A percentile compares a stretch with the other conserved stretches of the same genome.
These are phyloP conservation scores for Temnothorax unifasciatus DNA, from an alignment of 2,888 invertebrate species.

Conservation along the genomic window DNA sequence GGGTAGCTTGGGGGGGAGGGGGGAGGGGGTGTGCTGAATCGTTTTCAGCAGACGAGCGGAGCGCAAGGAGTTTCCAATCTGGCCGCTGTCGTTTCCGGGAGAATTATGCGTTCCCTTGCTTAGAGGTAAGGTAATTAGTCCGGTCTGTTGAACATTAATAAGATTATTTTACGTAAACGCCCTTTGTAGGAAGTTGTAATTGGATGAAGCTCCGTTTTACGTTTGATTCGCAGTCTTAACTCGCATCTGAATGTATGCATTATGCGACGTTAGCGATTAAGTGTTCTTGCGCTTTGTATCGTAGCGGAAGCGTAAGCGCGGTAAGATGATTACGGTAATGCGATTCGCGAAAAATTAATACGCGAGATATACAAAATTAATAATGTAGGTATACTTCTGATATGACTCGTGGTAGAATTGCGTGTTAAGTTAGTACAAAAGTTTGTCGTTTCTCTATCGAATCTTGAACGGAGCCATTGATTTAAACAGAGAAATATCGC, in stretches of 20 bases:
- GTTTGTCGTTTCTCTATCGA: neutral
- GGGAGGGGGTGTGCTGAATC: conserved; percentile 48
- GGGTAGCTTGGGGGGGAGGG: neutral
- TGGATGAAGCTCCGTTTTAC: conserved; percentile 49
- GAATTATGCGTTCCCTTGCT: conserved; percentile 66
- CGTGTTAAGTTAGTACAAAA: neutral
- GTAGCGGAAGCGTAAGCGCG: neutral
- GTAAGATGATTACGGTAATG: conserved; percentile 11
- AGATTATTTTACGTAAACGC: conserved; percentile 67
- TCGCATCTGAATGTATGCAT: conserved; percentile 33
- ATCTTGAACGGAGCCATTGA: neutral
- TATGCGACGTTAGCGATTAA: conserved; percentile 41
- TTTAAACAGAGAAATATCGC: neutral
- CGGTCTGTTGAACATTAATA: conserved; percentile 59
- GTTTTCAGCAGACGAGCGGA: conserved; percentile 49
- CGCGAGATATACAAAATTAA: neutral
- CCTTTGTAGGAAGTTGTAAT: conserved; percentile 58
- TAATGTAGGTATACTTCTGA: neutral
- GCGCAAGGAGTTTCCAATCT: conserved; percentile 71
- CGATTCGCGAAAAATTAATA: conserved; percentile 2
- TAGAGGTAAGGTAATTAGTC: conserved; percentile 67
- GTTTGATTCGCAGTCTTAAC: conserved; percentile 49
- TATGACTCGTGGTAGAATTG: neutral
- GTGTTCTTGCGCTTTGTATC: conserved; percentile 16
- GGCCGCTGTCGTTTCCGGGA: conserved; percentile 67